Evolutionary conservation across 2,888 invertebrate genomes (phyloP), one percentile per base, ranked within the genome.

Genomic region (Craniophora ligustri): DNA sequence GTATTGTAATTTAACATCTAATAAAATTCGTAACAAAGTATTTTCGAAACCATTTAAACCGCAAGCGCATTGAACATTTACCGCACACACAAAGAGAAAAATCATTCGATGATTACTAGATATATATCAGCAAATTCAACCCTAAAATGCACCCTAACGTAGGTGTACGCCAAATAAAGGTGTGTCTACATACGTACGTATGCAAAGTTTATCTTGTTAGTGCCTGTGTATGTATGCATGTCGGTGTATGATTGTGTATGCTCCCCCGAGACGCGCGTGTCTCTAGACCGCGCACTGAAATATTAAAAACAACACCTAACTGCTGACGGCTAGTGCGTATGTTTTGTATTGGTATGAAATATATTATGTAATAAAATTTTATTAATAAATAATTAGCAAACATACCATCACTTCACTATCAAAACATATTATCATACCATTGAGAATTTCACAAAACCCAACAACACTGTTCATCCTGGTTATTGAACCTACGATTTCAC

Each of bases 191-290:
- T 49, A 51, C n/a, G 47, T 47, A 51, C 42, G 44, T 71, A 68
- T 48, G 67, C 54, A 67, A 70, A 73, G 67, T 70, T 73, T 72
- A 72, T 72, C 72, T 72, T 67, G 73, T 70, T 72, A 67, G 49
- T 51, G 47, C 14, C 16, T 35, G 23, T 62, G 48, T 67, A 53
- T 46, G 30, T 63, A 45, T 60, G 32, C 54, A 48, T 48, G 56
- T 40, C 18, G 5, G 45, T 59, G 72, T 72, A 76, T 83, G 79
- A 80, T 81, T 82, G 76, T 72, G 61, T 63, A 51, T 72, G 75
- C 80, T 89, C 89, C 89, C 89, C 78, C 70, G 88, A 87, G 90
- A 87, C 84, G 69, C 83, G 84, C 84, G 87, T 86, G 86, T 74
- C 79, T 73, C 50, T 42, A 51, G 70, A 53, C 58, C 31, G 58